Evolutionary conservation across 1,140 invertebrate genomes (phyloP), one percentile per base, ranked within the genome.

Genomic region (Scaptodrosophila lebanonensis): DNA sequence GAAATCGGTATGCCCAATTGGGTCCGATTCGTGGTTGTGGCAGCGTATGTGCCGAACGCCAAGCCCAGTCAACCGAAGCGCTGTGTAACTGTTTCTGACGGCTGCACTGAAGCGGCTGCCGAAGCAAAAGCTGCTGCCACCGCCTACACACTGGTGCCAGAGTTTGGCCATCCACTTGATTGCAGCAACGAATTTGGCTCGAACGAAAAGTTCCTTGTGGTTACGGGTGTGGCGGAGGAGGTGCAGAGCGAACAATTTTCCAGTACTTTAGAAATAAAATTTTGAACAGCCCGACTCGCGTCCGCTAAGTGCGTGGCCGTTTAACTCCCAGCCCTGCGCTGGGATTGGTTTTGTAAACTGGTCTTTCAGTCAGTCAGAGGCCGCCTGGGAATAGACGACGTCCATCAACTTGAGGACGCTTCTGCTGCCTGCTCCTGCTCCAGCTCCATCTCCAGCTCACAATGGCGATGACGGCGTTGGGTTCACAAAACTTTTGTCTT

Each of bases 181-280:
- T 79, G 73, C 72, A 66, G 44, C 73, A 77, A 63, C 68, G 67
- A 72, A 63, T 79, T 79, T 72, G 66, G 57, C 69, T 11, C 36
- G 60, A n/a, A n/a, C 66, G 45, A 68, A 75, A 66, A 69, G 71
- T 76, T 75, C 56, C 69, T 76, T 76, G 70, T 73, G 70, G 70
- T 66, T 60, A 40, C 61, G 44, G 17, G 32, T 27, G 48, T 44
- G 22, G 15, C 18, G 43, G 63, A 8, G n/a, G 30, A 15, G 29
- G 18, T n/a, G 30, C n/a, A 30, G 47, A 49, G 22, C 5, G 12
- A 32, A 33, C 69, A 72, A 79, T 79, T 82, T 79, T 62, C 59
- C 60, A 82, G 75, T 75, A 79, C 68, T 79, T 69, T 82, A 73
- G 49, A 48, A 82, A 82, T 82, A 73, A 56, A 79, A 79, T 79